Evolutionary conservation across 2,113 vertebrate species (phyloP).

Genomic region (Hemicordylus capensis): DNA sequence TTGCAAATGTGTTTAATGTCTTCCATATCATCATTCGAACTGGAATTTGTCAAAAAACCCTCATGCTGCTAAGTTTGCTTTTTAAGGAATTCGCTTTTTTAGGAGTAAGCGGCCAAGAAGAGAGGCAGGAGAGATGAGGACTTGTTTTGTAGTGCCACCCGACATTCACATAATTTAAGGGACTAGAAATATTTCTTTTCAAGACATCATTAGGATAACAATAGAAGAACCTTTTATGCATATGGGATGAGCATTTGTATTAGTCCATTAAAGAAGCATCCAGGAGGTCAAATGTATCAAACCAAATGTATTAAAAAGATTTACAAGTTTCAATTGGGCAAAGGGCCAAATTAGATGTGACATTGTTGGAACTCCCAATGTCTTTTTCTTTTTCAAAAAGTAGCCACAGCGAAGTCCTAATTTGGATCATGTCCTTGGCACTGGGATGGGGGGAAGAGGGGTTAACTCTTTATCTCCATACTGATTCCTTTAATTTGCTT

Average conservation of each 20-base stretch:
- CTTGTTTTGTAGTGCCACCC: not conserved
- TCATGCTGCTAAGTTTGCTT: not conserved
- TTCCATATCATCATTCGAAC: slow-evolving; percentile 19
- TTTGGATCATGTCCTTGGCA: no score
- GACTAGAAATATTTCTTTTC: not conserved
- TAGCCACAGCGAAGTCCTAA: no score
- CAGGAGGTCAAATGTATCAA: not conserved
- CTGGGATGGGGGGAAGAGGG: no score
- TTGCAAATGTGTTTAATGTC: not conserved
- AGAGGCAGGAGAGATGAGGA: not conserved
- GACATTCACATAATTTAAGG: not conserved
- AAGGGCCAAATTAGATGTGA: no score
- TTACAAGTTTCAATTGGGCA: no score
- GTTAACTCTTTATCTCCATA: no score
- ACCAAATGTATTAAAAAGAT: no score
- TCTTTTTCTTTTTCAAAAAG: not conserved
- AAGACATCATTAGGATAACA: not conserved
- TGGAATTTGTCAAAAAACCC: slow-evolving; percentile 27
- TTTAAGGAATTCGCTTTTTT: not conserved
- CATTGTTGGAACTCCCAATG: no score
- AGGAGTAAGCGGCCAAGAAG: slow-evolving; percentile 16
- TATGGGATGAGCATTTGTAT: not conserved
- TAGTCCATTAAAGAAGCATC: not conserved
- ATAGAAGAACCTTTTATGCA: not conserved
- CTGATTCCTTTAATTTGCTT: no score